Percentiles rank a stretch among this genome's conserved stretches.
These are phyloP conservation scores for Caenorhabditis wallacei DNA, from an alignment of 2,888 invertebrate species.

Conservation along the genomic window DNA sequence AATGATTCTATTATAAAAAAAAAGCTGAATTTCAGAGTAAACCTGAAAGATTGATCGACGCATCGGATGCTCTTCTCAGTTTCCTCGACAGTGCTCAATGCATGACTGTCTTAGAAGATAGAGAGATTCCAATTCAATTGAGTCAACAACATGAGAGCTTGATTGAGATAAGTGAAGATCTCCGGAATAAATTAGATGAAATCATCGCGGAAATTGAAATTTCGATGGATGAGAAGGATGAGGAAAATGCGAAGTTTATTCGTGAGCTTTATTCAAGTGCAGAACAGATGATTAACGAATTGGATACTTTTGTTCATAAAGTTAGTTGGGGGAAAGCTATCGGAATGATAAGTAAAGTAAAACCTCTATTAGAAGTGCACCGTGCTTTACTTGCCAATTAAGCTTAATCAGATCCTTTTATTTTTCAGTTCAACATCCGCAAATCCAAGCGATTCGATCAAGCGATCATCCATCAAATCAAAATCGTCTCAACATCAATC, in stretches of 20 bases:
- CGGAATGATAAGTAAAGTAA: background rate
- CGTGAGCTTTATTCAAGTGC: background rate
- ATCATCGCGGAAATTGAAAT: background rate
- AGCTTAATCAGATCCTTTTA: too few relatives aligned
- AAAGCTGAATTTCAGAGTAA: background rate
- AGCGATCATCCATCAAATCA: background rate
- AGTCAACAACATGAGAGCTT: background rate
- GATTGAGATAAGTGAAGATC: background rate
- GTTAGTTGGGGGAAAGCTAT: background rate
- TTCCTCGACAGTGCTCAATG: background rate
- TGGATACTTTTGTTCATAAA: background rate
- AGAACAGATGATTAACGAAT: background rate
- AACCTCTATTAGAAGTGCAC: too few relatives aligned
- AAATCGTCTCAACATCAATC: background rate
- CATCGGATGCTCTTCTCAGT: background rate
- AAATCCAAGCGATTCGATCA: background rate
- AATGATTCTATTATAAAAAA: background rate
- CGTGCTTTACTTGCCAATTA: too few relatives aligned
- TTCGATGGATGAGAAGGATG: background rate
- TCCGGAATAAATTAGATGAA: background rate
- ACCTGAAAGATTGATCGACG: slow-evolving; percentile 2
- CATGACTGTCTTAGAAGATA: background rate
- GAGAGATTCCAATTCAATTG: background rate
- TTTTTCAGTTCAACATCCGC: slow-evolving; percentile 11
- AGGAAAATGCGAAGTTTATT: background rate